phyloP scores from a whole-genome alignment of 1,140 invertebrate genomes.

The Drosophila nikananu region DNA sequence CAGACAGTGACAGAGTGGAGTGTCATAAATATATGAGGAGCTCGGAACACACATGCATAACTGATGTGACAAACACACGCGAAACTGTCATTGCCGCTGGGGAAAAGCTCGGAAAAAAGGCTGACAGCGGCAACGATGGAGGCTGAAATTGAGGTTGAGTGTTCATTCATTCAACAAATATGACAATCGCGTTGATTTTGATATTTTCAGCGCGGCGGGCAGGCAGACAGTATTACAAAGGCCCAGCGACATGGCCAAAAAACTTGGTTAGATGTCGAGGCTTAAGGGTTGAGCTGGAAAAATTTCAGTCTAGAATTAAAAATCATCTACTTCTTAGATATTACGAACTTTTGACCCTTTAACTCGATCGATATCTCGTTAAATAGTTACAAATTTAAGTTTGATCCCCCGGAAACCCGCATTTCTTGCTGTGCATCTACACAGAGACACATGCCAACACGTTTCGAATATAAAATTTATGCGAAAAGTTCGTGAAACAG shows the following conservation, averaged over 20 bases:
- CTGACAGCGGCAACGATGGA: conserved; percentile 51
- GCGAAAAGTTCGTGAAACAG: conserved; percentile 60
- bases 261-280: conserved; percentile 42
- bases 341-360: neutral
- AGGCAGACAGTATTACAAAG: conserved; percentile 61
- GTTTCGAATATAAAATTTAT: conserved; percentile 70
- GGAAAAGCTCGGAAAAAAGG: conserved; percentile 33
- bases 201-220: conserved; percentile 40
- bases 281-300: conserved; percentile 58
- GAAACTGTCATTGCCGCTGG: conserved; percentile 75
- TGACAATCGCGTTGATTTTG: conserved; percentile 79
- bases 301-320: neutral
- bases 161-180: conserved; percentile 71
- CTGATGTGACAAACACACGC: conserved; percentile 82
- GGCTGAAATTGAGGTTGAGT: conserved; percentile 76
- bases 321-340: neutral
- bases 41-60: conserved; percentile 62
- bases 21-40: conserved; percentile 66
- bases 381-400: neutral
- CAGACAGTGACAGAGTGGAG: conserved; percentile 77
- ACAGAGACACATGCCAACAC: conserved; percentile 27
- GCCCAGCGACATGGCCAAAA: conserved; percentile 60
- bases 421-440: conserved; percentile 20
- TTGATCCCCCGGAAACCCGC: neutral
- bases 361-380: neutral